A percentile compares a stretch with the other conserved stretches of the same genome.
Evolutionary conservation across 53 echinoderm and acorn worm species (phyloP).

Genomic region (Echinarachnius parma): DNA sequence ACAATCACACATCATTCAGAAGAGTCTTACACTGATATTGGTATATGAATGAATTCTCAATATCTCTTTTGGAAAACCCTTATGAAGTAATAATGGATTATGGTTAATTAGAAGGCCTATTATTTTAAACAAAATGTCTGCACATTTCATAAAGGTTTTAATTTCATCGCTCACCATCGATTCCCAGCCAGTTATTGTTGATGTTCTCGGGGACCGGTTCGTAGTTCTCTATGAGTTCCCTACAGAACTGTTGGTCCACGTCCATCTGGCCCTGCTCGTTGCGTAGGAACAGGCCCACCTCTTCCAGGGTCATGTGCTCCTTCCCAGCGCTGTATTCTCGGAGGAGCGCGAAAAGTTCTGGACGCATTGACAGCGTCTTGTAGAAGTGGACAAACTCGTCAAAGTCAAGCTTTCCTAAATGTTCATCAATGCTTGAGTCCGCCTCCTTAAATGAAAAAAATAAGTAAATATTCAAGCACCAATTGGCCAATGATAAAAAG

Average conservation of each 20-base stretch:
- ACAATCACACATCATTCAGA: too few relatives aligned
- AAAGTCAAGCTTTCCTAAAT: slow-evolving; percentile 88
- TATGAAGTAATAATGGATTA: too few relatives aligned
- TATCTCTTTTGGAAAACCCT: too few relatives aligned
- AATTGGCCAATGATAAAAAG: too few relatives aligned
- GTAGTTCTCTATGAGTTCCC: slow-evolving; percentile 63
- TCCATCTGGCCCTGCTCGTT: slow-evolving; percentile 65
- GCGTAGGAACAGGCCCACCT: slow-evolving; percentile 64
- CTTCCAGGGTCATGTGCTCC: slow-evolving; percentile 73
- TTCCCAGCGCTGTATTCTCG: slow-evolving; percentile 79
- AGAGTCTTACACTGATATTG: too few relatives aligned
- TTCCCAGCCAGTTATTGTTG: slow-evolving; percentile 78
- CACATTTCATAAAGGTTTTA: too few relatives aligned
- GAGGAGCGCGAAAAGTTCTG: slow-evolving; percentile 76
- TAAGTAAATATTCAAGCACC: too few relatives aligned
- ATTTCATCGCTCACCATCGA: slow-evolving; percentile 90
- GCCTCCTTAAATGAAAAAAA: too few relatives aligned
- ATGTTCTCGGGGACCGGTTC: slow-evolving; percentile 94
- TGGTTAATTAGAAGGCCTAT: too few relatives aligned
- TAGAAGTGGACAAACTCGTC: slow-evolving; percentile 99
- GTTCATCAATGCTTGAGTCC: slow-evolving; percentile 81
- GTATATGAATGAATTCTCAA: too few relatives aligned
- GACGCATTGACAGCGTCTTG: slow-evolving; percentile 85
- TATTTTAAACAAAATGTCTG: not conserved
- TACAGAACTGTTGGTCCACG: slow-evolving; percentile 45